Base-by-base conservation (phyloP, 1,140 invertebrate genomes). In the Drosophila hydei region DNA sequence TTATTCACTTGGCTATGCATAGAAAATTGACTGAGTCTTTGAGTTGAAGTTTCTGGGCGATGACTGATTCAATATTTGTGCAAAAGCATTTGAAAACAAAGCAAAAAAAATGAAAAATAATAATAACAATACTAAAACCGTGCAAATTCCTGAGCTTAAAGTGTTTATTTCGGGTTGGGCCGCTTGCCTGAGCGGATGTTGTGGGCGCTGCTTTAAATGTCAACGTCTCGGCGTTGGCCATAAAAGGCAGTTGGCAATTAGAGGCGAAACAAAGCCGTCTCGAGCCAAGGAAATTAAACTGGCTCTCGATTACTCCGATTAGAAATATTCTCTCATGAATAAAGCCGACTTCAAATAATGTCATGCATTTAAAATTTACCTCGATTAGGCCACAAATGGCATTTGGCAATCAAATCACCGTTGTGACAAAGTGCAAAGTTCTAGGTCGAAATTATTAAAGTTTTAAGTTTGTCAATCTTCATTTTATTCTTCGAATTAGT, bases 161-260 rank as follows among this genome's bases (percentile, higher is more conserved):
- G 38, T 67, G 43, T 33, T 70, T 50, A 50, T 68, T 87, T 72
- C 27, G 75, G 75, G 74, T 70, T 60, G 73, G 80, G 80, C 69
- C 23, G 18, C 42, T 12, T 62, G 50, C 43, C 55, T 47, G 11
- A 67, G 21, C 81, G 80, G 80, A 85, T 81, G 77, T 87, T 68
- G 80, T 85, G 81, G 80, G 80, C 80, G 80, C 72, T 23, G 52
- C 56, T 69, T 69, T 30, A 87, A 85, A 85, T 85, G 81, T 87
- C 81, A 80, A 87, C 77, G 30, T 38, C 56, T 73, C 61, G 40
- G 45, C 27, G 54, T 45, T 56, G 50, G 38, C 81, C 77, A 67
- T 87, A 72, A 81, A 85, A 75, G 80, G 77, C 65, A 77, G 63
- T 59, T 36, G 65, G 27, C 81, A 87, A 85, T 85, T 85, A 81